Evolutionary conservation across 2,797 vertebrate genomes (phyloP).

Genomic region (Mormyrops attenuatus): DNA sequence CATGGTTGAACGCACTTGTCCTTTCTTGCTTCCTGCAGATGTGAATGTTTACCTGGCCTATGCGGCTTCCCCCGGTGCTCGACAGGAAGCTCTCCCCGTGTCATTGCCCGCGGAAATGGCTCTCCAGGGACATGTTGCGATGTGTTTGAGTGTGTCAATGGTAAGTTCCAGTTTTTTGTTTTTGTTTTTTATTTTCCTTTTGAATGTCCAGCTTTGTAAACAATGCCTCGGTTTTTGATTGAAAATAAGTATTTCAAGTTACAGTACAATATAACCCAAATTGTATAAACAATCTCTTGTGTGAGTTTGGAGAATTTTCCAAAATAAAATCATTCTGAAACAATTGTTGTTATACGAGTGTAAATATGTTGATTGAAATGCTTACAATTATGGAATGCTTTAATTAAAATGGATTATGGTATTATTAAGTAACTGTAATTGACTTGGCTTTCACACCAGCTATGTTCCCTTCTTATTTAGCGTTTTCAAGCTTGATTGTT

Average conservation of each 20-base stretch:
- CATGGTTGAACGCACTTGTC: not conserved
- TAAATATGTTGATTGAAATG: not conserved
- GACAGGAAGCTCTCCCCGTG: conserved; percentile 68
- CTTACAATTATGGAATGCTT: not conserved
- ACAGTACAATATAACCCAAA: not conserved
- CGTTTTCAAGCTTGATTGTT: not conserved
- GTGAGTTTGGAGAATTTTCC: not conserved
- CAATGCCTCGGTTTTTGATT: not conserved
- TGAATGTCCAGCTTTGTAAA: not conserved
- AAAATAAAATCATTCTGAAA: not conserved
- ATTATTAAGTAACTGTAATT: not conserved
- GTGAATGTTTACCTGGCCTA: conserved; percentile 77
- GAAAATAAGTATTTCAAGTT: not conserved
- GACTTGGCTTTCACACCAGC: not conserved
- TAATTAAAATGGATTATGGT: not conserved
- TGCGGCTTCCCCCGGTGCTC: conserved; percentile 77
- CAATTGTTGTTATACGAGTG: not conserved
- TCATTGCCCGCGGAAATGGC: conserved; percentile 74
- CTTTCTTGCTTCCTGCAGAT: conserved; percentile 56
- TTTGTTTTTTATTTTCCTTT: not conserved
- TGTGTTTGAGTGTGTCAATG: conserved; percentile 81
- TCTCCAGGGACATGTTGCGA: conserved; percentile 84
- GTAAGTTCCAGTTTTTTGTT: conserved; percentile 52
- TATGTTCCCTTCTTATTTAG: not conserved
- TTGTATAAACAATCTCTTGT: not conserved